These are phyloP conservation scores for Melipona quadrifasciata DNA, from an alignment of 1,140 invertebrate genomes.

Conservation along the genomic window DNA sequence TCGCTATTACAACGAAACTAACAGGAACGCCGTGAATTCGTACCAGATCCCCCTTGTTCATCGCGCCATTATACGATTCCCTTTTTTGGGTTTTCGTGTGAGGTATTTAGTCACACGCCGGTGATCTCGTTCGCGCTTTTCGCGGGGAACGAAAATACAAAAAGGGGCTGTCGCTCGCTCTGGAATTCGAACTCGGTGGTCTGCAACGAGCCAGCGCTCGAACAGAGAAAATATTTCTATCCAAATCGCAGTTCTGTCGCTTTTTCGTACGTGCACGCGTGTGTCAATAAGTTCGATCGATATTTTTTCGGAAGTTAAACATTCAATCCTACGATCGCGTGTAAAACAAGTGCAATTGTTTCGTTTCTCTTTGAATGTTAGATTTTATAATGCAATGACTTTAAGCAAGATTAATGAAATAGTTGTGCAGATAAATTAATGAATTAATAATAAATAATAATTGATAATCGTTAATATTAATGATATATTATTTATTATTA, in stretches of 20 bases:
- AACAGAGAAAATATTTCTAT: constrained; percentile 23
- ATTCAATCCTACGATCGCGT: not conserved
- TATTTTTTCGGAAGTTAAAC: not conserved
- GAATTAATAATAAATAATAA: too few species aligned
- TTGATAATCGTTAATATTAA: too few species aligned
- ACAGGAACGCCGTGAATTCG: not conserved
- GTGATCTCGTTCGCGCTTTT: constrained; percentile 36
- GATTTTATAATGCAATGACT: too few species aligned
- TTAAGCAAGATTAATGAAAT: too few species aligned
- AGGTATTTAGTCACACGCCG: constrained; percentile 26
- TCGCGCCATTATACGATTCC: not conserved
- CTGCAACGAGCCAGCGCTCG: not conserved
- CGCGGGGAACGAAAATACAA: constrained; percentile 31
- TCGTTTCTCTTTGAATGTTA: not conserved
- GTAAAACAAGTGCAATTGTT: too few species aligned
- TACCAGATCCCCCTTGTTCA: constrained; percentile 12
- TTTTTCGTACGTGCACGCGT: not conserved
- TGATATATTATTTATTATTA: too few species aligned
- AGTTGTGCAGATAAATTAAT: too few species aligned
- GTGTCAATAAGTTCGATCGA: not conserved
- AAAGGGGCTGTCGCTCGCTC: constrained; percentile 3
- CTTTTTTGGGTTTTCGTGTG: not conserved
- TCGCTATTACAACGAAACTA: not conserved
- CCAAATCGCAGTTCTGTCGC: not conserved
- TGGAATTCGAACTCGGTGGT: constrained; percentile 24